Percentiles rank a stretch among this genome's conserved stretches.
phyloP scores from a whole-genome alignment of 2,113 vertebrate genomes.

The Zeus faber region DNA sequence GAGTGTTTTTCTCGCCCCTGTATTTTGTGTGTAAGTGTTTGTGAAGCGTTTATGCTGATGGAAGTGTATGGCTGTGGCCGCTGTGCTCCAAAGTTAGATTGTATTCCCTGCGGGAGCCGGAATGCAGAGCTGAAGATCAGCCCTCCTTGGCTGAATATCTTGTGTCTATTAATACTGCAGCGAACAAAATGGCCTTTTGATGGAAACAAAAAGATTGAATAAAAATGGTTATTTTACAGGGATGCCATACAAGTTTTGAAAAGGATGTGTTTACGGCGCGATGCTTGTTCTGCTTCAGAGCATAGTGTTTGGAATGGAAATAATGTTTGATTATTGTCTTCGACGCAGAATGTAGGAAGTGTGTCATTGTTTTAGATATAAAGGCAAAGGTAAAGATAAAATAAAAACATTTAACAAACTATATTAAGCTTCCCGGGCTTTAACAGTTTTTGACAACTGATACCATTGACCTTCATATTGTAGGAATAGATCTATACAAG shows the following conservation, averaged over 20 bases:
- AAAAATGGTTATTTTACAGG: constrained; percentile 73
- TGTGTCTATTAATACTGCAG: constrained; percentile 67
- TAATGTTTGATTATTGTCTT: constrained; percentile 68
- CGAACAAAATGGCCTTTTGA: constrained; percentile 70
- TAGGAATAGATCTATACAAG: constrained; percentile 25
- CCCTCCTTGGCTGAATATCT: constrained; percentile 63
- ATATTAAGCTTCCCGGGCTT: constrained; percentile 36
- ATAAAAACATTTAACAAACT: constrained; percentile 43
- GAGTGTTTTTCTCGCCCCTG: constrained; percentile 63
- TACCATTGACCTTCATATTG: constrained; percentile 38
- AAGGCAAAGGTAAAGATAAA: constrained; percentile 31
- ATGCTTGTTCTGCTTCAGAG: constrained; percentile 57
- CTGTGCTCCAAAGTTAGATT: constrained; percentile 67
- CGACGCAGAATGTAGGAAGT: constrained; percentile 60
- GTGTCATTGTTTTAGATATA: constrained; percentile 46
- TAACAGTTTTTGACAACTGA: no score
- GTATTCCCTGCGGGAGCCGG: constrained; percentile 70
- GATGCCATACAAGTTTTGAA: constrained; percentile 58
- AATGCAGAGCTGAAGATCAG: constrained; percentile 70
- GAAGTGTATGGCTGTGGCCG: constrained; percentile 64
- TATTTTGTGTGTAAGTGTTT: constrained; percentile 71
- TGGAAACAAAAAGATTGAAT: constrained; percentile 74
- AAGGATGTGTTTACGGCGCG: constrained; percentile 55
- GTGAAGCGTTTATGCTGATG: constrained; percentile 70
- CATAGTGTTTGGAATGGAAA: constrained; percentile 74